phyloP scores from a whole-genome alignment of 2,797 vertebrate genomes.

The Erithacus rubecula region DNA sequence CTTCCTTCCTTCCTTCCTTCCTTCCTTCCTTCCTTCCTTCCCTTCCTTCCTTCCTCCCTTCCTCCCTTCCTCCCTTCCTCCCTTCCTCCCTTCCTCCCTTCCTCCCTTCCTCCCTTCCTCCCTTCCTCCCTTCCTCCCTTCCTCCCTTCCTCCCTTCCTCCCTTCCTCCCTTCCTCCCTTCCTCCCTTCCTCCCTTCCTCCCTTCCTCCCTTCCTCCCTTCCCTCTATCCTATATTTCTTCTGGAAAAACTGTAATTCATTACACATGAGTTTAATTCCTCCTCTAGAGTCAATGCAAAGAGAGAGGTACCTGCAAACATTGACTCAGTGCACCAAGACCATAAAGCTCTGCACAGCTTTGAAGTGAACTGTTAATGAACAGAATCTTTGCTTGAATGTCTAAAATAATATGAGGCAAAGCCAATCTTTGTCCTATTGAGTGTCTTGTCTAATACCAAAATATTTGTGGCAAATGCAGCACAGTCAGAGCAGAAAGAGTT shows the following conservation, averaged over 20 bases:
- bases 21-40: too few species aligned
- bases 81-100: too few species aligned
- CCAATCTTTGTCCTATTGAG: neutral
- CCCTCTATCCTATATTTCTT: neutral
- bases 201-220: too few species aligned
- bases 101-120: too few species aligned
- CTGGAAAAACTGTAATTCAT: neutral
- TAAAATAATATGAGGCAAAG: neutral
- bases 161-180: too few species aligned
- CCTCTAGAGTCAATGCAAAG: neutral
- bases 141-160: too few species aligned
- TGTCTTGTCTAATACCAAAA: neutral
- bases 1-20: too few species aligned
- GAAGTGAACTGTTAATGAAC: neutral
- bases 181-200: neutral
- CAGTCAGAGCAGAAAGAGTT: neutral
- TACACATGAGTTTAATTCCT: neutral
- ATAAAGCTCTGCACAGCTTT: neutral
- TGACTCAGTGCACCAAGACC: neutral
- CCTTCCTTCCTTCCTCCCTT: too few species aligned
- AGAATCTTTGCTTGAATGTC: neutral
- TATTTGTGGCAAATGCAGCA: neutral
- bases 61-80: too few species aligned
- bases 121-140: too few species aligned
- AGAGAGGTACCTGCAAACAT: neutral